These are phyloP conservation scores for Cephus sareptanus DNA, from an alignment of 2,888 invertebrate genomes.

Conservation along the genomic window DNA sequence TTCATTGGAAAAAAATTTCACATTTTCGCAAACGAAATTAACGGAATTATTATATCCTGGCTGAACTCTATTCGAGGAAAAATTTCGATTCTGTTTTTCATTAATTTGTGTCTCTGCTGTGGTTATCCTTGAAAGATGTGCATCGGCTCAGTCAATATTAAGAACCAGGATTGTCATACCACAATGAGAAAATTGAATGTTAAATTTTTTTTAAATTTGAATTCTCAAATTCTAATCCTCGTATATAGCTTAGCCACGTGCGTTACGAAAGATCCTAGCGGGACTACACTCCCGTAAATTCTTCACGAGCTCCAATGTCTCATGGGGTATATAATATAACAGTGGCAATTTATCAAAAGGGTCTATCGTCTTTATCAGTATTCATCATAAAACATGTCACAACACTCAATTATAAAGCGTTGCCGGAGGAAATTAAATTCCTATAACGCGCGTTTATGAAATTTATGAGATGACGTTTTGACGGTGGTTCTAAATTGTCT, in stretches of 20 bases:
- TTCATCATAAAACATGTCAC: not conserved
- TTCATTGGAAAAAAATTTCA: not conserved
- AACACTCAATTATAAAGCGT: not conserved
- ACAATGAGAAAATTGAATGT: not conserved
- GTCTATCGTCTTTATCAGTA: constrained; percentile 35
- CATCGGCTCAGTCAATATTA: not conserved
- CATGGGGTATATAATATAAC: constrained; percentile 4
- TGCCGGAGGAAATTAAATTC: not conserved
- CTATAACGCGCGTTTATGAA: not conserved
- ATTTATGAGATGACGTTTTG: not conserved
- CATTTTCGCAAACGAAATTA: not conserved
- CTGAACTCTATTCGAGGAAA: not conserved
- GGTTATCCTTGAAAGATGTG: not conserved
- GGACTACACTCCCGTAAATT: not conserved
- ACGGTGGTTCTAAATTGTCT: not conserved
- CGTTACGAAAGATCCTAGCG: not conserved
- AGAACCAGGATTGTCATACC: not conserved
- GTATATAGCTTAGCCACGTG: not conserved
- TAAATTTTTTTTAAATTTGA: not conserved
- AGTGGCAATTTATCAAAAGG: constrained; percentile 51
- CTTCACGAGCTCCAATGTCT: not conserved
- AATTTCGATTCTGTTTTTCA: not conserved
- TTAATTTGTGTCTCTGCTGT: not conserved
- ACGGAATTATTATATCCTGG: not conserved
- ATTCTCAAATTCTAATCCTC: not conserved